These are phyloP conservation scores for Diaperis boleti DNA, from an alignment of 2,888 invertebrate species.

Conservation along the genomic window DNA sequence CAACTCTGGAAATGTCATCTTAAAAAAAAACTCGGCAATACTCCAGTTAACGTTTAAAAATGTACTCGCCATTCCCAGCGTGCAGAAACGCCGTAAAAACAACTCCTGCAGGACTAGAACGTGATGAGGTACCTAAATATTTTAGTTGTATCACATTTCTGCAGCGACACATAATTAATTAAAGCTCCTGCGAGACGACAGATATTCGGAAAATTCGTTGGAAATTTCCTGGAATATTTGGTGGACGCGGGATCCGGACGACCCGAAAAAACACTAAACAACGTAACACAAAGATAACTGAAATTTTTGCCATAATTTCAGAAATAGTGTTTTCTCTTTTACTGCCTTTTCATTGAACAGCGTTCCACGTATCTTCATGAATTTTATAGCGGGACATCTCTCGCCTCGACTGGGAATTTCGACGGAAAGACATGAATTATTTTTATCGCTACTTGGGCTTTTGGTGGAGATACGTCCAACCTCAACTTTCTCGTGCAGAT, in stretches of 20 bases:
- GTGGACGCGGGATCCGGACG: too few relatives aligned
- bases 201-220: slow-evolving; percentile 11
- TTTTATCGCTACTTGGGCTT: slow-evolving; percentile 20
- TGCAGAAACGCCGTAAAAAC: slow-evolving; percentile 3
- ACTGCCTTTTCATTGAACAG: slow-evolving; percentile 19
- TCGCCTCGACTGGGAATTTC: slow-evolving; percentile 27
- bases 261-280: neutral
- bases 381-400: slow-evolving; percentile 23
- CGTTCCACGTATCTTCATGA: slow-evolving; percentile 33
- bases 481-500: slow-evolving; percentile 23
- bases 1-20: too few relatives aligned
- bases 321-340: slow-evolving; percentile 18
- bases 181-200: slow-evolving; percentile 3
- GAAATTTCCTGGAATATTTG: slow-evolving; percentile 14
- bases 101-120: slow-evolving; percentile 1
- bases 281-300: slow-evolving; percentile 16
- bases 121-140: slow-evolving; percentile 17
- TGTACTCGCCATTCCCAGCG: neutral
- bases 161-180: slow-evolving; percentile 15
- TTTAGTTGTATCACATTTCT: slow-evolving; percentile 7
- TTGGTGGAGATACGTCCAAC: slow-evolving; percentile 14
- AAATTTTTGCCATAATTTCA: slow-evolving; percentile 21
- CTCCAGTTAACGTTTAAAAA: neutral
- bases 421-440: slow-evolving; percentile 33
- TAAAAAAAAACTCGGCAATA: too few relatives aligned